These are phyloP conservation scores for Karalla daura DNA, from an alignment of 2,797 vertebrate species.

Conservation along the genomic window DNA sequence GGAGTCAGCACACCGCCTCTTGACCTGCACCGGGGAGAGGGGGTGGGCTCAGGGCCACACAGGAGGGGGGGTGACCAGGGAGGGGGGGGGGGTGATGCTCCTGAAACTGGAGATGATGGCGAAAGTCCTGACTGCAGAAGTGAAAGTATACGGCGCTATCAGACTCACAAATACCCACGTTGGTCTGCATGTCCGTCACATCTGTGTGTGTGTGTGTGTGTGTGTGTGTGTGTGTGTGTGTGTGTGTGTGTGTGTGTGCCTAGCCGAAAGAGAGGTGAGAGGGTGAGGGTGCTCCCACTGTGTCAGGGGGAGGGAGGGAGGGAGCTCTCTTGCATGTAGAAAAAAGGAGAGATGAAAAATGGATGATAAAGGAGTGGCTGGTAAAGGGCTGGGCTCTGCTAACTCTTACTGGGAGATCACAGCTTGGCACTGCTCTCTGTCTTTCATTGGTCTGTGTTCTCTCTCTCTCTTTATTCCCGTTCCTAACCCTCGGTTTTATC, in stretches of 20 bases:
- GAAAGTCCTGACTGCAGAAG: not conserved
- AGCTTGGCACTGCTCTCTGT: constrained; percentile 51
- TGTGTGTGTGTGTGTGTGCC: not conserved
- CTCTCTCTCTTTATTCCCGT: constrained; percentile 31
- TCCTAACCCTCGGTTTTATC: constrained; percentile 23
- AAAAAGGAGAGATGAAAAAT: constrained; percentile 62
- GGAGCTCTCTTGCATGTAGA: constrained; percentile 48
- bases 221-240: not conserved
- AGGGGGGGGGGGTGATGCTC: not conserved
- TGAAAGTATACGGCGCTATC: too few relatives aligned
- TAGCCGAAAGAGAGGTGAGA: constrained; percentile 49
- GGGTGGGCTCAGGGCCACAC: constrained; percentile 23
- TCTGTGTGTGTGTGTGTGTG: too few relatives aligned
- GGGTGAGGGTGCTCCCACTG: constrained; percentile 61
- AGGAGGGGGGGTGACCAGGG: not conserved
- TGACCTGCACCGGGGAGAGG: constrained; percentile 35
- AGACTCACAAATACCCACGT: not conserved
- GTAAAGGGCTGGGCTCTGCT: constrained; percentile 48
- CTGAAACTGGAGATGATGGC: constrained; percentile 22
- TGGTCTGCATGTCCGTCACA: too few relatives aligned
- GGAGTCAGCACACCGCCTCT: constrained; percentile 57
- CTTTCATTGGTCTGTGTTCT: constrained; percentile 47
- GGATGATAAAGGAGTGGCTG: constrained; percentile 55
- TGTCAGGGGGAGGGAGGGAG: constrained; percentile 38
- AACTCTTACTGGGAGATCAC: constrained; percentile 65